A percentile compares a stretch with the other conserved stretches of the same genome.
Evolutionary conservation across 1,140 invertebrate genomes (phyloP).

Genomic region (Cyrtorhinus lividipennis): DNA sequence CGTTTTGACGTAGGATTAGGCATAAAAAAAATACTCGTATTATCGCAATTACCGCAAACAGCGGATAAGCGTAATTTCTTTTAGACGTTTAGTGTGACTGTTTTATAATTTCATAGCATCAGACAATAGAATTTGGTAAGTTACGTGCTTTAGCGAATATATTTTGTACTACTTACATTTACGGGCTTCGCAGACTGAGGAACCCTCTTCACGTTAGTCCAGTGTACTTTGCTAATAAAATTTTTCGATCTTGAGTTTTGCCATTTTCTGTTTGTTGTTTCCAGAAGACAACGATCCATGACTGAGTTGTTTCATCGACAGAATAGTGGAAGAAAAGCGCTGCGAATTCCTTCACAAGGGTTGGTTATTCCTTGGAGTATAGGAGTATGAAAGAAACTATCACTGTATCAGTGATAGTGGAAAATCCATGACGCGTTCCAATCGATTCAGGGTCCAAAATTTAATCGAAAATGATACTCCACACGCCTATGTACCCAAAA

Average conservation of each 20-base stretch:
- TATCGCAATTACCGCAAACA: background rate
- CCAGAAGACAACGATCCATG: too few relatives aligned
- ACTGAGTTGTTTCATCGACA: too few relatives aligned
- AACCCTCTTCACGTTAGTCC: constrained; percentile 5
- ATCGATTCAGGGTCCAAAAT: too few relatives aligned
- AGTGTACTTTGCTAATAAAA: constrained; percentile 20
- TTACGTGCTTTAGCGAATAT: constrained; percentile 13
- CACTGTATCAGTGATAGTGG: too few relatives aligned
- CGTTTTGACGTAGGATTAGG: background rate
- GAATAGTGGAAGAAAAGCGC: too few relatives aligned
- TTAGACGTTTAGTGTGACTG: background rate
- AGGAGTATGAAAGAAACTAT: too few relatives aligned
- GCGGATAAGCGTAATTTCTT: background rate
- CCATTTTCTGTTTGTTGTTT: too few relatives aligned
- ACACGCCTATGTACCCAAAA: too few relatives aligned
- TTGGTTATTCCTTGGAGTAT: too few relatives aligned
- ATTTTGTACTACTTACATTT: background rate
- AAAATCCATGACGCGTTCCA: too few relatives aligned
- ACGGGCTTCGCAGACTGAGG: background rate
- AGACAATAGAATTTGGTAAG: constrained; percentile 5
- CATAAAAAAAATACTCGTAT: background rate
- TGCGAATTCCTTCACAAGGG: too few relatives aligned
- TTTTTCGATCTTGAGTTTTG: background rate
- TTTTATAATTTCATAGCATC: background rate
- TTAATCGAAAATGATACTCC: too few relatives aligned